These are phyloP conservation scores for Caenorhabditis angaria DNA, from an alignment of 2,888 invertebrate species.

Conservation along the genomic window DNA sequence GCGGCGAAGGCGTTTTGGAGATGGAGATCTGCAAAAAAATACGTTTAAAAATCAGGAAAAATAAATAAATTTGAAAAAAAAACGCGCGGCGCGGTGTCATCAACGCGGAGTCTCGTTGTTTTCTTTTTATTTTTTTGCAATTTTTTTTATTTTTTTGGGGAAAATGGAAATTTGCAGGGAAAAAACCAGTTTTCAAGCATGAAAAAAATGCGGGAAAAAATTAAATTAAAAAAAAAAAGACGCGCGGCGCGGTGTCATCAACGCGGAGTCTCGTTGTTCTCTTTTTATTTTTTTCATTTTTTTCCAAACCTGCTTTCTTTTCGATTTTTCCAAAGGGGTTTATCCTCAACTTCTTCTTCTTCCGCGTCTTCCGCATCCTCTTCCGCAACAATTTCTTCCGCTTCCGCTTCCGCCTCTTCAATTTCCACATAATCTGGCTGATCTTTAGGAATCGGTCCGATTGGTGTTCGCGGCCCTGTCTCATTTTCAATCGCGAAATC, in stretches of 20 bases:
- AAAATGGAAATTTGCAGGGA: too few species aligned
- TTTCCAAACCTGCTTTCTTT: neutral
- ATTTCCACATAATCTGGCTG: neutral
- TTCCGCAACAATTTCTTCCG: neutral
- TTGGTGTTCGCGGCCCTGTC: conserved; percentile 3
- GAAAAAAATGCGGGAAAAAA: too few species aligned
- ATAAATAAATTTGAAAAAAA: conserved; percentile 9
- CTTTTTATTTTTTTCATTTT: too few species aligned
- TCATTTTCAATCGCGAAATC: neutral
- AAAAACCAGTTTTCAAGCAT: too few species aligned
- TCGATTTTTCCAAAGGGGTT: neutral
- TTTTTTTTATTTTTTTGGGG: neutral
- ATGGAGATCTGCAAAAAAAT: neutral
- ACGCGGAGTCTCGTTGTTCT: too few species aligned
- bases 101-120: too few species aligned
- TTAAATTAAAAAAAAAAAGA: too few species aligned
- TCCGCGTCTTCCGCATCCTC: conserved; percentile 9
- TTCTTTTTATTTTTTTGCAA: conserved; percentile 3
- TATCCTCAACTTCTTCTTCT: too few species aligned
- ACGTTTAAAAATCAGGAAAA: too few species aligned
- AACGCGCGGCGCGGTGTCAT: too few species aligned
- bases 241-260: too few species aligned
- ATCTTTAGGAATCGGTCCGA: neutral
- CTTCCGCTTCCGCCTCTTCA: neutral
- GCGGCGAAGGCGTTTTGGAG: neutral